Base-by-base conservation (phyloP, 2,797 vertebrate species). In the Naso thynnoides region DNA sequence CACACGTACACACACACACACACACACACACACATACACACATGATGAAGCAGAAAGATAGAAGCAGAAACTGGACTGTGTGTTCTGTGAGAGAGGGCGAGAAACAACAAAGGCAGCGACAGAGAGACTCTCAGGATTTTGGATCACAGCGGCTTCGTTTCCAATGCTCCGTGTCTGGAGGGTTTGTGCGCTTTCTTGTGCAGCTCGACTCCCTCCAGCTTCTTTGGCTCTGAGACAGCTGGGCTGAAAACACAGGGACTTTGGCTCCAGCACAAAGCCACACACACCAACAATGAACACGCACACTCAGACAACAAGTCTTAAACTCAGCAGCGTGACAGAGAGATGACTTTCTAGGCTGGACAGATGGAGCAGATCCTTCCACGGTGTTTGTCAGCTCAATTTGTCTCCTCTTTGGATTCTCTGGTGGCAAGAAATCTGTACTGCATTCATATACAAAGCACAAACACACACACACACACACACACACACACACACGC, bases 211-310 rank as follows among this genome's bases (percentile, higher is more conserved):
- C 64, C 6, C 67, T 54, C 53, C 72, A 41, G 76, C 69, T 23
- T 61, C 59, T 52, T 50, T 80, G 87, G 83, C 80, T 78, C 70
- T 26, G 70, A 86, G 79, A 84, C 73, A 84, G 79, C 83, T 79
- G 67, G 73, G 70, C 73, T 61, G 55, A 56, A 69, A 63, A 74
- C 69, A 53, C 68, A 62, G 60, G 21, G 54, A 76, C 45, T 23
- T 14, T 29, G 26, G 26, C 49, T 29, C 16, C 3, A 16, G 16
- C 31, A 36, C 79, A 44, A 10, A 62, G 41, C 56, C 45, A 48
- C 58, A 54, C 50, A 54, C 45, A 60, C 65, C 49, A 55, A 24
- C 47, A 23, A 44, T 31, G 31, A 31, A 54, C 52, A 53, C 44
- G 41, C 38, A 63, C 26, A 39, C 21, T 47, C 19, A 2, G 41